These are phyloP conservation scores for Enteromius argenteus DNA, from an alignment of 2,797 vertebrate species.

Conservation along the genomic window DNA sequence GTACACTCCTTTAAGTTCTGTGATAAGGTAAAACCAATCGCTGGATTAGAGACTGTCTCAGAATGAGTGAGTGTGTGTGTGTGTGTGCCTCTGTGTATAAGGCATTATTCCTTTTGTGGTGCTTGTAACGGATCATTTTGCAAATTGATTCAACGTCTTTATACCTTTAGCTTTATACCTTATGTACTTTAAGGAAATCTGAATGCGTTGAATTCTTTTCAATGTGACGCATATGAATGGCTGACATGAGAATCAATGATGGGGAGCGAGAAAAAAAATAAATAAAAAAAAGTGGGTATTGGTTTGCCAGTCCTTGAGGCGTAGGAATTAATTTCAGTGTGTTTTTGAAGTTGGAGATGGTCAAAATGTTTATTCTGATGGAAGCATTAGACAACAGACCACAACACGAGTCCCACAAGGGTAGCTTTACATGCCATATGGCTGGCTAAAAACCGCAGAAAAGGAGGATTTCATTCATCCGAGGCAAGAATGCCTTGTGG, in stretches of 20 bases:
- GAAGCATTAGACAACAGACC: slow-evolving; percentile 53
- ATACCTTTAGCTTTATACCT: slow-evolving; percentile 17
- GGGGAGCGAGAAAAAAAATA: not conserved
- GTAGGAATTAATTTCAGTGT: slow-evolving; percentile 44
- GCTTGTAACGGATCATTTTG: slow-evolving; percentile 31
- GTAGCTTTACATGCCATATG: slow-evolving; percentile 73
- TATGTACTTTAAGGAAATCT: slow-evolving; percentile 10
- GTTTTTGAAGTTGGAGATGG: slow-evolving; percentile 44
- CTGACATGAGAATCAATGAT: slow-evolving; percentile 20
- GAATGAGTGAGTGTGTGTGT: slow-evolving; percentile 57
- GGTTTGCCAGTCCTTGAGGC: slow-evolving; percentile 21
- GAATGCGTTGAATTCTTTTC: not conserved
- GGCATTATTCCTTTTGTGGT: slow-evolving; percentile 34
- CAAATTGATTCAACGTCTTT: slow-evolving; percentile 35
- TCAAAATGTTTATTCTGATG: slow-evolving; percentile 70
- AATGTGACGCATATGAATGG: slow-evolving; percentile 6
- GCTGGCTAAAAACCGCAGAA: slow-evolving; percentile 72
- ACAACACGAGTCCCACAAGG: slow-evolving; percentile 52
- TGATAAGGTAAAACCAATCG: slow-evolving; percentile 88
- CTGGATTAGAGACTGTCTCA: slow-evolving; percentile 78
- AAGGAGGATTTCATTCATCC: slow-evolving; percentile 71
- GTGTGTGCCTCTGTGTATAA: slow-evolving; percentile 42
- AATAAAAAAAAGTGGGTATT: slow-evolving; percentile 4
- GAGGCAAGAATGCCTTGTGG: slow-evolving; percentile 69
- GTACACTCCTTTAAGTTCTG: slow-evolving; percentile 86